phyloP scores from a whole-genome alignment of 2,113 vertebrate genomes.

The Chaetura pelagica region DNA sequence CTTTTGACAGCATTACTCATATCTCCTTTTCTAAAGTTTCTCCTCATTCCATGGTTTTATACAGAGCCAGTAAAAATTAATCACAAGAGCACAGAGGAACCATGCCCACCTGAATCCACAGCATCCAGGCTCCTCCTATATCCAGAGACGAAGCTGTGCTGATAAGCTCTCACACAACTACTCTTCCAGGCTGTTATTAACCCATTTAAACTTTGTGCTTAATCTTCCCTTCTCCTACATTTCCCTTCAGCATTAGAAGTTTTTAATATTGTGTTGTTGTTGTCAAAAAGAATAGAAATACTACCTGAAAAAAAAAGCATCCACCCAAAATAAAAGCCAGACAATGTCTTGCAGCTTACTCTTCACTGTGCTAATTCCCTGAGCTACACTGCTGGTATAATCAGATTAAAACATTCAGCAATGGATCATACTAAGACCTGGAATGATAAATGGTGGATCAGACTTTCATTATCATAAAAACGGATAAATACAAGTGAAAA shows the following conservation, averaged over 20 bases:
- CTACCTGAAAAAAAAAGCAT: neutral
- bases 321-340: neutral
- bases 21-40: neutral
- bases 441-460: neutral
- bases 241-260: neutral
- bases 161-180: neutral
- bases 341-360: neutral
- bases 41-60: neutral
- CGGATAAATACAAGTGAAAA: neutral
- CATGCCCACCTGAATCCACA: neutral
- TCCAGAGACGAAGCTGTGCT: neutral
- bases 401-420: constrained; percentile 41
- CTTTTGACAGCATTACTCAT: neutral
- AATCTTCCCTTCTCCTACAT: neutral
- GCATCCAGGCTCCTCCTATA: neutral
- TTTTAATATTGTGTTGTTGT: neutral
- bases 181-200: neutral
- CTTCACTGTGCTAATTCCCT: neutral
- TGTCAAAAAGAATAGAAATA: neutral
- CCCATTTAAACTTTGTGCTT: neutral
- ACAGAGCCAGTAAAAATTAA: neutral
- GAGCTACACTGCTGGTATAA: neutral
- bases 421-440: neutral
- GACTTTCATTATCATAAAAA: neutral
- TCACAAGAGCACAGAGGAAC: neutral